Base-by-base conservation (phyloP, 2,888 invertebrate genomes). In the Apeira syringaria region DNA sequence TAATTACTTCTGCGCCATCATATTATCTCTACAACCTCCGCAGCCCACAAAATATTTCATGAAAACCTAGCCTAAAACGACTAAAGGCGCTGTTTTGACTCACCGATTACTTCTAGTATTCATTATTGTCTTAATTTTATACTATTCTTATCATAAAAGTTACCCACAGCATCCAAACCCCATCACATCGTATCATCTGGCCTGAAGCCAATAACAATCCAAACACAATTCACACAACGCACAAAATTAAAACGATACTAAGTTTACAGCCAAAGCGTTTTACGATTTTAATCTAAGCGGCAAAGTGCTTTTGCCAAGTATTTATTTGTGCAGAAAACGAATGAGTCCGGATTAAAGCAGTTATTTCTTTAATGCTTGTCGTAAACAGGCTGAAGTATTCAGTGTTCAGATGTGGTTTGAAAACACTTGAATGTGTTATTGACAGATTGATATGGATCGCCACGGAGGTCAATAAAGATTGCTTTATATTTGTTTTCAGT, bases 241-340 rank as follows among this genome's bases (percentile, higher is more conserved):
- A 41, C 59, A 58, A 62, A 66, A 74, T 65, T 66, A 69, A 74
- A 70, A 64, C 64, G 65, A 65, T 62, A 62, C 65, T 56, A 58
- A 48, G 57, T 67, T 68, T 76, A 74, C 67, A 58, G 61, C 56
- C 54, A 63, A 61, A 55, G 61, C 68, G 61, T 64, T 77, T 77
- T 74, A 80, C 68, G 69, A 70, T 80, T 81, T 80, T 80, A 80
- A 80, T 80, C 74, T 73, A 64, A 76, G 68, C 69, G 63, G 55
- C 52, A 39, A 61, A 69, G 73, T 67, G 67, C 65, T 57, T 42
- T 47, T 32, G 24, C 39, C 17, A 20, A 38, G 38, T 35, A 43
- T 43, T 47, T 47, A 56, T 50, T 51, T 39, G 61, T 61, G 61
- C 56, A 62, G 62, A 59, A 64, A 64, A 59, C 55, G 58, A 61